These are phyloP conservation scores for Caenorhabditis plicata DNA, from an alignment of 2,888 invertebrate species.

Conservation along the genomic window DNA sequence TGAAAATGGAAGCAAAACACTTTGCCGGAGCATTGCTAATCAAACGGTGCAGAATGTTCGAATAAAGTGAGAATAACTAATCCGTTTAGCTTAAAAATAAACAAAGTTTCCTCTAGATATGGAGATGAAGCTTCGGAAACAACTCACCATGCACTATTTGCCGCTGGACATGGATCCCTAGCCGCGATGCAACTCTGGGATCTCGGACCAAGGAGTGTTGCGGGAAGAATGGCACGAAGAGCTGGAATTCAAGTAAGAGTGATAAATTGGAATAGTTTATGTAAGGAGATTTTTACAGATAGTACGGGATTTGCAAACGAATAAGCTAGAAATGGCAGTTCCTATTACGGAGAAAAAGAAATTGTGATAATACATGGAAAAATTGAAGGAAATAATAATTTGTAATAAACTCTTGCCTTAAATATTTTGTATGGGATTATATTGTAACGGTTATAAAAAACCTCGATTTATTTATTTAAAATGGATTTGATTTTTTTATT, in stretches of 20 bases:
- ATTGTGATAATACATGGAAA: too few species aligned
- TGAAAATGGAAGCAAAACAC: constrained; percentile 75
- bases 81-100: background rate
- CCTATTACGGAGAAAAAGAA: too few species aligned
- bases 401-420: too few species aligned
- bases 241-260: constrained; percentile 72
- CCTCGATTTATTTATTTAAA: too few species aligned
- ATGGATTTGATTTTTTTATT: too few species aligned
- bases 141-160: constrained; percentile 74
- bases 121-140: constrained; percentile 74
- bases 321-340: too few species aligned
- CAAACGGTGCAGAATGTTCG: constrained; percentile 78
- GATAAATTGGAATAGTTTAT: too few species aligned
- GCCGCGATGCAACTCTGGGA: constrained; percentile 74
- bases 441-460: too few species aligned
- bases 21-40: constrained; percentile 72
- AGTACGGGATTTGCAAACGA: too few species aligned
- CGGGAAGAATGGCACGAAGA: constrained; percentile 73
- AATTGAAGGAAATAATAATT: too few species aligned
- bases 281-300: too few species aligned
- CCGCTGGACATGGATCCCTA: constrained; percentile 75
- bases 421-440: too few species aligned
- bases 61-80: constrained; percentile 72
- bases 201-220: constrained; percentile 76
- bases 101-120: constrained; percentile 70